phyloP scores from a whole-genome alignment of 2,888 invertebrate genomes.

The Campaea margaritaria region DNA sequence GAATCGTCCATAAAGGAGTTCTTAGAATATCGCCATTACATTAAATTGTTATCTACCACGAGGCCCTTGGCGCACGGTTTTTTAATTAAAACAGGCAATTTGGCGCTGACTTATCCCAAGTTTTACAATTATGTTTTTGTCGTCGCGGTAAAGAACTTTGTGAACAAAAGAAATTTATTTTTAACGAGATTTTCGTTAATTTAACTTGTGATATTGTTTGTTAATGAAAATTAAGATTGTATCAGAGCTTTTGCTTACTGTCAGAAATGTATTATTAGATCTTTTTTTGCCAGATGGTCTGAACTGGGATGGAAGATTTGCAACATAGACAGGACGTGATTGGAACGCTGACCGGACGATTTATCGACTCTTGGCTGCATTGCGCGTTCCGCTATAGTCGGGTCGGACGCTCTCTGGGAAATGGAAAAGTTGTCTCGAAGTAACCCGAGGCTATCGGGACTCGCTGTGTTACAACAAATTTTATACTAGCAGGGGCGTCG shows the following conservation, averaged over 20 bases:
- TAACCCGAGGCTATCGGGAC: slow-evolving; percentile 59
- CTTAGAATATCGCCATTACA: slow-evolving; percentile 73
- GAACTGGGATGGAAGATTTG: slow-evolving; percentile 19
- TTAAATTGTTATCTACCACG: slow-evolving; percentile 76
- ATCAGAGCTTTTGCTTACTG: slow-evolving; percentile 10
- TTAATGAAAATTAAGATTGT: slow-evolving; percentile 37
- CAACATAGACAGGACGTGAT: slow-evolving; percentile 43
- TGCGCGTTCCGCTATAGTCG: slow-evolving; percentile 51
- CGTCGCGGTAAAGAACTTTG: slow-evolving; percentile 56
- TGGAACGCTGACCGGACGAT: slow-evolving; percentile 55
- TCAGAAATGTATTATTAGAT: background rate
- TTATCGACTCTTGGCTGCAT: slow-evolving; percentile 59
- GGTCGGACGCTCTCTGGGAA: slow-evolving; percentile 54
- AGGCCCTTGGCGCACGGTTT: slow-evolving; percentile 68
- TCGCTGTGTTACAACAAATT: slow-evolving; percentile 67
- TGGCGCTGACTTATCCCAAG: slow-evolving; percentile 68
- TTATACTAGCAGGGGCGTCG: slow-evolving; percentile 58
- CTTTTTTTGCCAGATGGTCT: slow-evolving; percentile 3
- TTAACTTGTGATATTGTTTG: slow-evolving; percentile 37
- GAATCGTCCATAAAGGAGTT: slow-evolving; percentile 71
- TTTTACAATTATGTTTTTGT: slow-evolving; percentile 70
- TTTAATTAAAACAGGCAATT: slow-evolving; percentile 79
- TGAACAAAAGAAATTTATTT: slow-evolving; percentile 53
- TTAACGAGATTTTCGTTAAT: slow-evolving; percentile 46
- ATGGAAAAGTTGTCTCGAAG: slow-evolving; percentile 67